Percentiles rank a stretch among this genome's conserved stretches.
phyloP scores from a whole-genome alignment of 2,113 vertebrate genomes.

The Condylura cristata region DNA sequence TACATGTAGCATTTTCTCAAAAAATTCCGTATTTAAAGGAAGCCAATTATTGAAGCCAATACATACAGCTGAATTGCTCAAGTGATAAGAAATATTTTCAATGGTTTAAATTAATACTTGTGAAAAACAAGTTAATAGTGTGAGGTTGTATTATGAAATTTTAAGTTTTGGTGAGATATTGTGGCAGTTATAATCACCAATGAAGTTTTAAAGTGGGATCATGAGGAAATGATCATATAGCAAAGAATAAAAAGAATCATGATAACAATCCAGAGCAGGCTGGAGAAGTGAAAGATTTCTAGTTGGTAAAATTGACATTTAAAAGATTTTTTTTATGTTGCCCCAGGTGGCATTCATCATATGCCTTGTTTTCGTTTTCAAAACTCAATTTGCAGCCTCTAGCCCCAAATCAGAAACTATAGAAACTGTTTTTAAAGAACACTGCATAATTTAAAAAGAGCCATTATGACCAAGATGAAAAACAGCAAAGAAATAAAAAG shows the following conservation, averaged over 20 bases:
- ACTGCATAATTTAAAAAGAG: background rate
- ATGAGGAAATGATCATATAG: background rate
- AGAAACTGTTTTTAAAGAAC: background rate
- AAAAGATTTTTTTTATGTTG: background rate
- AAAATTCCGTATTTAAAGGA: constrained; percentile 48
- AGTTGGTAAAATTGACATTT: background rate
- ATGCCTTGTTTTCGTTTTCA: background rate
- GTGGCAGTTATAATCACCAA: background rate
- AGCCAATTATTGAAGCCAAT: constrained; percentile 30
- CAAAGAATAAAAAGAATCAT: background rate
- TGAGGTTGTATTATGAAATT: background rate
- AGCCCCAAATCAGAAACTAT: background rate
- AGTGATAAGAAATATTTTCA: background rate
- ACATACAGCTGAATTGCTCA: background rate
- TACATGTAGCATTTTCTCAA: constrained; percentile 35
- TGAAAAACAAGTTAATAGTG: background rate
- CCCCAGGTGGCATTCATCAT: background rate
- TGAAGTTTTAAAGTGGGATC: background rate
- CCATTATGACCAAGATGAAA: background rate
- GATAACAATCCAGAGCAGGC: background rate
- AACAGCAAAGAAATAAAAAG: background rate
- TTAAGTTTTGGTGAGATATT: background rate
- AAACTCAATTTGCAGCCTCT: constrained; percentile 12
- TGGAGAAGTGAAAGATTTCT: background rate
- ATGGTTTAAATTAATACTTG: background rate